These are phyloP conservation scores for Euwallacea fornicatus DNA, from an alignment of 1,140 invertebrate species.

Conservation along the genomic window DNA sequence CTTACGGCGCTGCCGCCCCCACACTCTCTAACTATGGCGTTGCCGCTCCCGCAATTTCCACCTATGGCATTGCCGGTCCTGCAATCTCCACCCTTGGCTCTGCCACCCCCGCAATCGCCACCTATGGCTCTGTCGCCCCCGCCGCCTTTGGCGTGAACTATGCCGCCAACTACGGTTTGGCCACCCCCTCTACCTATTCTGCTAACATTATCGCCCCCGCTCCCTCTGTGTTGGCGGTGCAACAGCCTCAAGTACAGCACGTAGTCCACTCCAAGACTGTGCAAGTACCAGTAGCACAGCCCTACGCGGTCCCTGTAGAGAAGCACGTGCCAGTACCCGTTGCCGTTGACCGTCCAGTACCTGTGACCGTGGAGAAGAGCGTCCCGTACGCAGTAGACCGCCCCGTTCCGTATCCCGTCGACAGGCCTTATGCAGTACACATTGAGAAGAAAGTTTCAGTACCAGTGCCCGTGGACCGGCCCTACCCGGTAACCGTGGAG, in stretches of 20 bases:
- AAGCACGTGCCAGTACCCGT: slow-evolving; percentile 30
- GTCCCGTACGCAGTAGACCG: slow-evolving; percentile 26
- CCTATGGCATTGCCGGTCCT: not conserved
- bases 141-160: not conserved
- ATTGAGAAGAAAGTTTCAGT: slow-evolving; percentile 29
- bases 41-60: not conserved
- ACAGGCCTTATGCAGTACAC: slow-evolving; percentile 27
- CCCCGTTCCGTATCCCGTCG: slow-evolving; percentile 26
- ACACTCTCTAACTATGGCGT: not conserved
- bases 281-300: slow-evolving; percentile 17
- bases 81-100: not conserved
- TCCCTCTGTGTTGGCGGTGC: slow-evolving; percentile 1
- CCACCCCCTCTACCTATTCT: not conserved
- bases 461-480: slow-evolving; percentile 29
- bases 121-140: not conserved
- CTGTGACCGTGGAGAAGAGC: slow-evolving; percentile 25
- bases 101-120: not conserved
- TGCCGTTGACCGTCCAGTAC: slow-evolving; percentile 31
- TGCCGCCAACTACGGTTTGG: not conserved
- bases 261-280: slow-evolving; percentile 3
- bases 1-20: not conserved
- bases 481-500: slow-evolving; percentile 37
- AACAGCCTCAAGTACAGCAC: slow-evolving; percentile 5
- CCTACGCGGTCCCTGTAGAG: slow-evolving; percentile 19
- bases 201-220: not conserved